Conservation (phyloP, 2,797 vertebrate species). For the Lagodon rhomboides region DNA sequence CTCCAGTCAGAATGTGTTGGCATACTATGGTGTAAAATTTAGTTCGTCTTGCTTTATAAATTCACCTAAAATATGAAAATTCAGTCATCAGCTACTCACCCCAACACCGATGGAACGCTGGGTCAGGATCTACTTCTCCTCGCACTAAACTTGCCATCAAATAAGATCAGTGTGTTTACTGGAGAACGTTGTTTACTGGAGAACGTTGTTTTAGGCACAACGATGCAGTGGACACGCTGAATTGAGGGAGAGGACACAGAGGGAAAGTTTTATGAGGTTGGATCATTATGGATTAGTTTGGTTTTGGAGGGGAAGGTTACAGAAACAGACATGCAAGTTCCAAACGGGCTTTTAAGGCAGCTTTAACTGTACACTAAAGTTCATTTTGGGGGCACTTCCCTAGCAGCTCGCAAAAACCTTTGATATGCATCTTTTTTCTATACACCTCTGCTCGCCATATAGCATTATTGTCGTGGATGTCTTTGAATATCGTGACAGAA, state of each 20-base stretch:
- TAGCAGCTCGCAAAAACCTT: neutral
- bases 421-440: constrained; percentile 3
- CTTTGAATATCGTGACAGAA: constrained; percentile 16
- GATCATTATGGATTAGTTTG: constrained; percentile 8
- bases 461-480: constrained; percentile 3
- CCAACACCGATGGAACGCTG: no score
- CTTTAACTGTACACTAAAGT: neutral
- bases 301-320: neutral
- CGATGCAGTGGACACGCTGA: neutral
- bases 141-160: neutral
- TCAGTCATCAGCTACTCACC: no score
- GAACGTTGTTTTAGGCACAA: neutral
- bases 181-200: constrained; percentile 1
- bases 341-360: neutral
- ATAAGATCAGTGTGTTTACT: constrained; percentile 7
- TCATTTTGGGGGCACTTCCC: neutral
- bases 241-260: constrained; percentile 10
- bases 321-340: neutral
- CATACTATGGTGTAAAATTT: neutral
- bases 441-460: neutral
- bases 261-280: constrained; percentile 4
- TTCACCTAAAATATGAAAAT: no score
- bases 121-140: neutral
- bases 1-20: neutral
- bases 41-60: neutral